Evolutionary conservation across 2,113 vertebrate species (phyloP), one percentile per base, ranked within the genome.

Genomic region (Anarrhichthys ocellatus): DNA sequence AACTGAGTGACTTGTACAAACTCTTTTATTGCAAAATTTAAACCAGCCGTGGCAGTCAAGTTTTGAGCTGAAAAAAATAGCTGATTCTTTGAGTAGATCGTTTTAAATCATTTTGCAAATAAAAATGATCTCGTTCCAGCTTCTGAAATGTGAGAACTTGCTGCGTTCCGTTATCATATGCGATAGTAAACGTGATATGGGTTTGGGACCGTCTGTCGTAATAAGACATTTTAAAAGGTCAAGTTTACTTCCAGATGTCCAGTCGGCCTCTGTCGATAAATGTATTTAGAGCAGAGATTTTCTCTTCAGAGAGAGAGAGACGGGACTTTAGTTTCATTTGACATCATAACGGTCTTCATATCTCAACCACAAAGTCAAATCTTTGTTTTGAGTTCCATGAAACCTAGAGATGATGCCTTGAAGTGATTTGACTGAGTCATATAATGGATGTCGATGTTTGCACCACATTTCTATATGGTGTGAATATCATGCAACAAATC

Each of bases 361-460:
- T 88, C 85, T 86, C 83, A 88, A 69, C 87, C 75, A 70, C 89
- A 83, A 80, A 78, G 81, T 83, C 69, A 76, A 79, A 83, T 81
- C 48, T 79, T 86, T 85, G 71, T 90, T 34, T 87, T 48, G 58
- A 80, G 68, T 82, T 84, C 83, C 76, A 86, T 69, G 63, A 92
- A 81, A 82, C 62, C 75, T 81, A 68, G 58, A 89, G 84, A 83
- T 81, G 18, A 27, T 69, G 36, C 76, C 76, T 72, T 71, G 61
- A 82, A 80, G 73, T 75, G 64, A 81, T 36, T 67, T 63, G 71
- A 74, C 40, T 73, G 76, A 87, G 46, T 90, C 83, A 84, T 83
- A 70, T 69, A 40, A 66, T 71, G 42, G 52, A 62, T 66, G 15
- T 3, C 32, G 22, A 70, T 65, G 15, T 64, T 76, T 89, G 80